Evolutionary conservation across 2,797 vertebrate species (phyloP).

Genomic region (Pipistrellus kuhlii): DNA sequence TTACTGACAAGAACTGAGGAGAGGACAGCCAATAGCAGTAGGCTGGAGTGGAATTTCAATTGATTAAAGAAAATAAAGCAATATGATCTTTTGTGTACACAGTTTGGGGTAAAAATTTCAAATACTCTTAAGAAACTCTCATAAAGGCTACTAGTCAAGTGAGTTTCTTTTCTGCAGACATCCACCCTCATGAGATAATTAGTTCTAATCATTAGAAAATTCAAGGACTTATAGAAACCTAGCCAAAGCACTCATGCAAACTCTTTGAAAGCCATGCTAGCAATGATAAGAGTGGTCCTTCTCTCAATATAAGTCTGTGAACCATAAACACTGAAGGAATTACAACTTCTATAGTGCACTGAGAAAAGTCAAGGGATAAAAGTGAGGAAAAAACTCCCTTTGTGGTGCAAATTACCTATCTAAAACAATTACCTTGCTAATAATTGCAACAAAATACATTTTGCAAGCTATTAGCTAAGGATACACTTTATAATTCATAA

Average conservation of each 20-base stretch:
- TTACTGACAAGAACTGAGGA: too few species aligned
- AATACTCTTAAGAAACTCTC: neutral
- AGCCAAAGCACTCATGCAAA: slow-evolving; percentile 3
- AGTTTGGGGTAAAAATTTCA: neutral
- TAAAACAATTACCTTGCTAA: neutral
- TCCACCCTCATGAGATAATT: neutral
- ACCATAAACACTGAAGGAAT: neutral
- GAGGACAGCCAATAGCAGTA: too few species aligned
- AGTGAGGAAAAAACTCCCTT: neutral
- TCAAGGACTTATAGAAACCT: neutral
- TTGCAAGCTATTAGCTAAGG: neutral
- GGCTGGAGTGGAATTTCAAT: neutral
- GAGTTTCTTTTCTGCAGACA: neutral
- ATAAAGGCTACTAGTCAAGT: neutral
- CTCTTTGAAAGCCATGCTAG: slow-evolving; percentile 2
- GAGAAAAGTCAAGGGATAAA: slow-evolving; percentile 6
- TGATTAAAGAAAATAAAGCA: slow-evolving; percentile 33
- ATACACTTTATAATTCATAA: slow-evolving; percentile 50
- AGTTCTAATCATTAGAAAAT: neutral
- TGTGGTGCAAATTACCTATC: neutral
- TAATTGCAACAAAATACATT: slow-evolving; percentile 1
- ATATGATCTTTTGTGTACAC: neutral
- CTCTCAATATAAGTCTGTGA: neutral
- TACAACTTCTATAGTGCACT: neutral
- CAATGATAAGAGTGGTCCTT: neutral